Conservation (phyloP, 2,888 invertebrate species). For the Halictus quadricinctus region DNA sequence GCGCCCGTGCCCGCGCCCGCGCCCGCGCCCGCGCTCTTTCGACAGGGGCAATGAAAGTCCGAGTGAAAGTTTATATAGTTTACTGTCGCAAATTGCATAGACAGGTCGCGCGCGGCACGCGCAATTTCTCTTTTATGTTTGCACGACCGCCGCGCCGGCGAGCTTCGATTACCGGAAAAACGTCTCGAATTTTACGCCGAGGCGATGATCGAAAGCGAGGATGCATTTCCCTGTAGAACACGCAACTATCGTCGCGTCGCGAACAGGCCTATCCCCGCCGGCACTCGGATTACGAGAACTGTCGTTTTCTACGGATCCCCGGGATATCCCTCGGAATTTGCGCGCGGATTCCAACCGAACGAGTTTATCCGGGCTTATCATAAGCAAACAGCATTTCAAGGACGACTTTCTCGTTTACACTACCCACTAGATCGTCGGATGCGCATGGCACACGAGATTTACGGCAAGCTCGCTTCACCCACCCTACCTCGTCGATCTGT, state of each 20-base stretch:
- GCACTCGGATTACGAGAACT: conserved; percentile 33
- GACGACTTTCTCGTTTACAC: conserved; percentile 49
- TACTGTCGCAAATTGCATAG: conserved; percentile 57
- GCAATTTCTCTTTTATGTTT: conserved; percentile 60
- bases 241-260: conserved; percentile 8
- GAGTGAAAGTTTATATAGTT: conserved; percentile 63
- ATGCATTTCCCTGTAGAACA: conserved; percentile 19
- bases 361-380: conserved; percentile 52
- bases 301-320: conserved; percentile 52
- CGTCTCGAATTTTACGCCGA: conserved; percentile 23
- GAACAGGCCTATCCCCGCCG: background rate
- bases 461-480: background rate
- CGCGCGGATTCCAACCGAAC: conserved; percentile 41
- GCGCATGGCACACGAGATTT: conserved; percentile 10
- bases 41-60: conserved; percentile 63
- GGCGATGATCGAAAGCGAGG: conserved; percentile 47
- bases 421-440: background rate
- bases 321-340: conserved; percentile 32
- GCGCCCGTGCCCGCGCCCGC: background rate
- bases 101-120: conserved; percentile 22
- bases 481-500: background rate
- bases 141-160: background rate
- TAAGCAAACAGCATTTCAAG: conserved; percentile 35
- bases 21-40: conserved; percentile 31
- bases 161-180: conserved; percentile 35